phyloP scores from a whole-genome alignment of 2,113 vertebrate genomes.

The Anser cygnoides region DNA sequence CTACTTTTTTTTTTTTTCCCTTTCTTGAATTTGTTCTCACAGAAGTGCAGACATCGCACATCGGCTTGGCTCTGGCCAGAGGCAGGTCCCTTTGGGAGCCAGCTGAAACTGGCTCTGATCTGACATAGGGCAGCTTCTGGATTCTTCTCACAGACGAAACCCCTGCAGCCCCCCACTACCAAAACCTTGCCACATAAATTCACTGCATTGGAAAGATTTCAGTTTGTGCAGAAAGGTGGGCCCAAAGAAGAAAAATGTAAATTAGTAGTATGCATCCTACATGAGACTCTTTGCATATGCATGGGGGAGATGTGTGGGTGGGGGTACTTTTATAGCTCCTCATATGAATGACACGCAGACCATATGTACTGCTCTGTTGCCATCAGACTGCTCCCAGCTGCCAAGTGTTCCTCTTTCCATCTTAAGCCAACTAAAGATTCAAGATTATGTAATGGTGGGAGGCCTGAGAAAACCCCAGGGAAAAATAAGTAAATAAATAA shows the following conservation, averaged over 20 bases:
- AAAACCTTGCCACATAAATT: no score
- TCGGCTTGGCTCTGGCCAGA: no score
- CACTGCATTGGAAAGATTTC: background rate
- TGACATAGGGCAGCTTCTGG: no score
- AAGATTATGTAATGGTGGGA: background rate
- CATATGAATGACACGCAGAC: background rate
- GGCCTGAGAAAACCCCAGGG: background rate
- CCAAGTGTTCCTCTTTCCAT: background rate
- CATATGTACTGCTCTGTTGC: no score
- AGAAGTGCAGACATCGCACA: no score
- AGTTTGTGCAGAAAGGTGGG: background rate
- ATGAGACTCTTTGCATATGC: background rate
- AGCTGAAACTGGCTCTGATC: no score
- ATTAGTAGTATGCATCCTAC: background rate
- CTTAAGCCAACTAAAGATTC: background rate
- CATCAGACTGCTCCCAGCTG: background rate
- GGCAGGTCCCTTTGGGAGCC: no score
- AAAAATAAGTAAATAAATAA: background rate
- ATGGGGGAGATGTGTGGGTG: accelerated
- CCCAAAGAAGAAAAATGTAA: background rate
- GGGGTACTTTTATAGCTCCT: background rate
- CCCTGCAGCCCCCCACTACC: no score
- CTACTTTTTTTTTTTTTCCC: no score
- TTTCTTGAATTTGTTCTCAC: no score
- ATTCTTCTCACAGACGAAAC: no score